Conservation (phyloP, 2,113 vertebrate genomes). For the Morone chrysops region DNA sequence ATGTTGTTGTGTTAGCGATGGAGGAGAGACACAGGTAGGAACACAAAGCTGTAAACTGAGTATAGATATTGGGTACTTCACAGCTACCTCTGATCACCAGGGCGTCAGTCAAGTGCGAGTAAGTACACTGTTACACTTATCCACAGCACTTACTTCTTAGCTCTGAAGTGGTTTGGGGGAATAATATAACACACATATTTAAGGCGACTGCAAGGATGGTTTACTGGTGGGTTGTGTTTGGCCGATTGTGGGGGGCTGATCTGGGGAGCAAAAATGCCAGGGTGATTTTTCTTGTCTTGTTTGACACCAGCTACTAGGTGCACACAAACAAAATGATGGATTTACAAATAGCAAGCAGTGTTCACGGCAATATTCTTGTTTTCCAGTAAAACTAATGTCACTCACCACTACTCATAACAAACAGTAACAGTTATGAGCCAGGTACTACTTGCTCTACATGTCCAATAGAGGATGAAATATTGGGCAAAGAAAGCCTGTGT, state of each 20-base stretch:
- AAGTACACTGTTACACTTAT: background rate
- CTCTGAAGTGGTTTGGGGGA: background rate
- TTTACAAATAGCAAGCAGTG: too few species aligned
- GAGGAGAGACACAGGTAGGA: background rate
- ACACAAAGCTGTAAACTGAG: background rate
- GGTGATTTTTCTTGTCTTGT: background rate
- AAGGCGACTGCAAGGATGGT: background rate
- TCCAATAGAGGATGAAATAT: slow-evolving; percentile 31
- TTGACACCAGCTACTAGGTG: too few species aligned
- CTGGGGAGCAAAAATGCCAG: background rate
- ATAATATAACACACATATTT: background rate
- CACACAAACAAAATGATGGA: too few species aligned
- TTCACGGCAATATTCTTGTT: too few species aligned
- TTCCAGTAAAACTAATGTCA: too few species aligned
- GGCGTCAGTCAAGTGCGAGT: background rate
- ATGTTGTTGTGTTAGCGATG: background rate
- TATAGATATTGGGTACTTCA: background rate
- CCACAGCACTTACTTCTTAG: background rate
- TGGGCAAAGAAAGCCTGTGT: background rate
- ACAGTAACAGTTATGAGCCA: background rate
- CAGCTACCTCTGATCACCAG: background rate
- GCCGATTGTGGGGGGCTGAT: background rate
- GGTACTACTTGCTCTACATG: slow-evolving; percentile 5
- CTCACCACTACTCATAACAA: slow-evolving; percentile 7
- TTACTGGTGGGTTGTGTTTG: background rate